A percentile compares a stretch with the other conserved stretches of the same genome.
Evolutionary conservation across 2,888 invertebrate genomes (phyloP).

Genomic region (Spialia ferax): DNA sequence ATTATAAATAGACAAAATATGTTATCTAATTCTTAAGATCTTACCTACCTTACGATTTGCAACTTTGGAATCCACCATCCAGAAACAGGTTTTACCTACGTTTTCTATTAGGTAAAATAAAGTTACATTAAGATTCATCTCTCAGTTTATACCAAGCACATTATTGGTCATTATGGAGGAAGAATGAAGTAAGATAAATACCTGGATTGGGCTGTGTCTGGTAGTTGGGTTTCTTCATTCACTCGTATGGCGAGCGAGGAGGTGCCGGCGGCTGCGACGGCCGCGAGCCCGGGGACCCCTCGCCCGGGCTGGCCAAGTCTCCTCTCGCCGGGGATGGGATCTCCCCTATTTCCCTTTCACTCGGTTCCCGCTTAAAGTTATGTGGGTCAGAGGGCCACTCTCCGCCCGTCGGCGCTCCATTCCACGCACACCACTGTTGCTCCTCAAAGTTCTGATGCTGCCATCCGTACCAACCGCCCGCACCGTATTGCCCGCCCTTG

Average conservation of each 20-base stretch:
- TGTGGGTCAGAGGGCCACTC: conserved; percentile 82
- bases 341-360: conserved; percentile 75
- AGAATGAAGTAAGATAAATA: conserved; percentile 58
- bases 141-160: background rate
- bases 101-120: background rate
- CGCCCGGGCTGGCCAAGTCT: conserved; percentile 85
- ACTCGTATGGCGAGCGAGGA: conserved; percentile 94
- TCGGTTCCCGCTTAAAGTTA: conserved; percentile 77
- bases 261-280: conserved; percentile 88
- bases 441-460: conserved; percentile 85
- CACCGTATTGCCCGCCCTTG: conserved; percentile 85
- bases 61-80: no score
- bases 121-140: background rate
- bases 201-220: conserved; percentile 95
- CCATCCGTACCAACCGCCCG: conserved; percentile 82
- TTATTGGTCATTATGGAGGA: background rate
- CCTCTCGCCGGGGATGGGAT: conserved; percentile 82
- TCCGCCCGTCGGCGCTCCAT: conserved; percentile 78
- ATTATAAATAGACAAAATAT: no score
- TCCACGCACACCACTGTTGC: conserved; percentile 86
- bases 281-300: conserved; percentile 82
- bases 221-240: conserved; percentile 97
- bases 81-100: no score
- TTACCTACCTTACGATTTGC: no score
- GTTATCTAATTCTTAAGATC: no score